Conservation (phyloP, 2,888 invertebrate species). For the Ectemnius lituratus region DNA sequence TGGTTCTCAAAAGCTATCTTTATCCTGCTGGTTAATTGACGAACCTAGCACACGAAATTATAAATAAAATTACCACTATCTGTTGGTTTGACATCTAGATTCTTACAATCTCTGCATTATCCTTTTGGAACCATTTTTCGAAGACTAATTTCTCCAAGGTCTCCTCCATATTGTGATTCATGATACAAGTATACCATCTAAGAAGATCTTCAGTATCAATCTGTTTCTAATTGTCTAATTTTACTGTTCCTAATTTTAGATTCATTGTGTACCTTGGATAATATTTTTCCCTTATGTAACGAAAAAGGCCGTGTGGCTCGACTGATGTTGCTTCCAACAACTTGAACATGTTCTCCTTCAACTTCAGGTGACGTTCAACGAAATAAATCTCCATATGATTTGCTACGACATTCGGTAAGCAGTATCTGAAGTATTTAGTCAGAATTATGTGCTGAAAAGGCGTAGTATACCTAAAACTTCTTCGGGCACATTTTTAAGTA, state of each 20-base stretch:
- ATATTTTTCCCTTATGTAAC: no score
- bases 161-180: neutral
- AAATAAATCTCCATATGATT: conserved; percentile 9
- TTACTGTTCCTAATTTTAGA: neutral
- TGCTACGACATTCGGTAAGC: neutral
- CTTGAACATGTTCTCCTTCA: no score
- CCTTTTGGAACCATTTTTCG: neutral
- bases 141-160: neutral
- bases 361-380: neutral
- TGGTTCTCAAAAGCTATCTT: neutral
- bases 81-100: no score
- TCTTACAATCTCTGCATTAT: no score
- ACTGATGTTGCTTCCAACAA: no score
- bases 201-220: neutral
- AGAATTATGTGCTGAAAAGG: neutral
- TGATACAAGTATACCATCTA: conserved; percentile 1
- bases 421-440: neutral
- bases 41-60: neutral
- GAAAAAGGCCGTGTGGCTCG: neutral
- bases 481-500: neutral
- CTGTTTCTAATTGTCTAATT: no score
- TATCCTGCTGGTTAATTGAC: neutral
- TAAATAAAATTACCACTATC: neutral
- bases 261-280: no score
- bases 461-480: neutral